Base-by-base conservation (phyloP, 2,888 invertebrate species). In the Athetis lepigone region DNA sequence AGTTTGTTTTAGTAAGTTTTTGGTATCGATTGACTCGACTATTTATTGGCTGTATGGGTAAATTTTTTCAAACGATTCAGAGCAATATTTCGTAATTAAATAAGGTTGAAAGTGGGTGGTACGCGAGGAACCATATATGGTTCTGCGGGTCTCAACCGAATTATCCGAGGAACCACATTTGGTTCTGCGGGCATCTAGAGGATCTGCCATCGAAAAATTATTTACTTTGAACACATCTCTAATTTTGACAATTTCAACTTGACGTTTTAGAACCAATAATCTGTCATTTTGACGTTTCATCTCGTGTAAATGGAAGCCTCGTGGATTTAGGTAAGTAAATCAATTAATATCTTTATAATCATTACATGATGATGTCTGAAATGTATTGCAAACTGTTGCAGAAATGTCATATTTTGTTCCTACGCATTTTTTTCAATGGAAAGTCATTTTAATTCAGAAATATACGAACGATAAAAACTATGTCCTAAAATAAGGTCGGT, bases 231-330 rank as follows among this genome's bases (percentile, higher is more conserved):
- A 25, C 45, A 25, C 25, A 33, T 49, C 33, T 33, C n/a, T 49
- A 49, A 21, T 49, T 33, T 33, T 49, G 47, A 19, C 19, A 49
- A n/a, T n/a, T 13, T 49, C 33, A 49, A 33, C 9, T 49, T 33
- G 47, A 21, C 47, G n/a, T 49, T 47, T 27, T 7, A 19, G 19
- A 47, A n/a, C 29, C 29, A 29, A 19, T 0, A 47, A 47, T 47
- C 46, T 18, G 46, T 46, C 7, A 18, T 46, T 46, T 16, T 46
- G 46, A 46, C 46, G 11, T 27, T 46, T 46, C 46, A 27, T 46
- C 46, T 46, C 18, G 11, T 16, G 25, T 46, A 7, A 46, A 27
- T 6, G 11, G 27, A 46, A 2, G 16, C 0, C 18, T 27, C 46
- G 27, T 46, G 25, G 27, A 46, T 3, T 11, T 45, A 9, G 3